phyloP scores from a whole-genome alignment of 2,888 invertebrate genomes.

The Leucophenga maculata region DNA sequence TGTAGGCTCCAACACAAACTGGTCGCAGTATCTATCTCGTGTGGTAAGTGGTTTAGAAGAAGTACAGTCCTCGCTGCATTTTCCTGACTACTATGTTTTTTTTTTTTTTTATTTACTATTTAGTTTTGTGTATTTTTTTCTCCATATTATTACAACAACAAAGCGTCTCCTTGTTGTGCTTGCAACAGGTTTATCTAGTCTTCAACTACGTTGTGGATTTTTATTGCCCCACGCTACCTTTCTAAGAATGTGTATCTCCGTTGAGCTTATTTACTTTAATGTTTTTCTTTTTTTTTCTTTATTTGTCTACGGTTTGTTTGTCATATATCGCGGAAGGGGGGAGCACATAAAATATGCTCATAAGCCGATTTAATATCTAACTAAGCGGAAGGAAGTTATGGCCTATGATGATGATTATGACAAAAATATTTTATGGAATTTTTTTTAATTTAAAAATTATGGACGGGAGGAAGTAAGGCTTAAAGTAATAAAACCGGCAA shows the following conservation, averaged over 20 bases:
- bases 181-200: constrained; percentile 61
- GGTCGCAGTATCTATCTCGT: neutral
- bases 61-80: constrained; percentile 22
- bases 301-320: constrained; percentile 6
- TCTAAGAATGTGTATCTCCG: constrained; percentile 5
- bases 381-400: constrained; percentile 5
- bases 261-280: constrained; percentile 23
- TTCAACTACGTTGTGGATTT: constrained; percentile 44
- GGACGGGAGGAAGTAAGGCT: constrained; percentile 18
- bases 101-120: neutral
- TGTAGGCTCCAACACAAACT: constrained; percentile 21
- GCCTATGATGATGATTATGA: constrained; percentile 9
- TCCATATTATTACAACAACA: constrained; percentile 52
- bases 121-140: constrained; percentile 37
- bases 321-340: neutral
- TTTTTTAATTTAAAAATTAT: too few relatives aligned
- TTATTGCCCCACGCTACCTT: constrained; percentile 28
- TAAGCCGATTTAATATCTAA: constrained; percentile 14
- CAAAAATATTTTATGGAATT: neutral
- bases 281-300: constrained; percentile 5
- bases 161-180: constrained; percentile 42
- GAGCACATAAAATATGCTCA: neutral
- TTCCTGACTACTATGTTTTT: constrained; percentile 10
- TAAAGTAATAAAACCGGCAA: neutral
- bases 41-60: neutral